Conservation (phyloP, 2,113 vertebrate species). For the Himantopus leucocephalus region DNA sequence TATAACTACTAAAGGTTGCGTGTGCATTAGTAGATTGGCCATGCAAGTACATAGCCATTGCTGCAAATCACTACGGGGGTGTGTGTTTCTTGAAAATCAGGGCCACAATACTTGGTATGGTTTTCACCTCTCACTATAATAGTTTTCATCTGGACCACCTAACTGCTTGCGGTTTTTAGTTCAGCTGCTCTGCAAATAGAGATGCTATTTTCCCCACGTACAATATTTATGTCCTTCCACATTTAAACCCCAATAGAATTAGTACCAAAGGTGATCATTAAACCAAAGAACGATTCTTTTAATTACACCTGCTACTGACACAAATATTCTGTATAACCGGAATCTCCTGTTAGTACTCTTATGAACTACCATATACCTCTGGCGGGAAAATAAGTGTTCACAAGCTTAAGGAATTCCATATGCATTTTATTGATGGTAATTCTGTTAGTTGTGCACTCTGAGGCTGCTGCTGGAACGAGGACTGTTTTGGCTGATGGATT, state of each 20-base stretch:
- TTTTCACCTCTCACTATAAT: background rate
- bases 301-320: constrained; percentile 33
- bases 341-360: constrained; percentile 3
- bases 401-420: constrained; percentile 9
- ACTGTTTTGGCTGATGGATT: constrained; percentile 53
- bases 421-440: constrained; percentile 12
- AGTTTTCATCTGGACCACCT: constrained; percentile 46
- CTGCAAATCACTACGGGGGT: background rate
- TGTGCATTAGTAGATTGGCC: background rate
- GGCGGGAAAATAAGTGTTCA: background rate
- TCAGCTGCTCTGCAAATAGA: background rate
- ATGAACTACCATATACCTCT: background rate
- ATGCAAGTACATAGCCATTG: background rate
- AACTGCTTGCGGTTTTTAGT: background rate
- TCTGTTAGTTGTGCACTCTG: constrained; percentile 16
- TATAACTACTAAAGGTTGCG: background rate
- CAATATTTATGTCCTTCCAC: background rate
- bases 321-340: constrained; percentile 21
- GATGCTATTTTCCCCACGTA: background rate
- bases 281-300: constrained; percentile 2
- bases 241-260: background rate
- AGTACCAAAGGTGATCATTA: constrained; percentile 43
- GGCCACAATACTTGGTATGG: background rate
- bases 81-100: background rate
- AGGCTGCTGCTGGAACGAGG: constrained; percentile 2